Conservation (phyloP, 1,140 invertebrate genomes). For the Pinna nobilis region DNA sequence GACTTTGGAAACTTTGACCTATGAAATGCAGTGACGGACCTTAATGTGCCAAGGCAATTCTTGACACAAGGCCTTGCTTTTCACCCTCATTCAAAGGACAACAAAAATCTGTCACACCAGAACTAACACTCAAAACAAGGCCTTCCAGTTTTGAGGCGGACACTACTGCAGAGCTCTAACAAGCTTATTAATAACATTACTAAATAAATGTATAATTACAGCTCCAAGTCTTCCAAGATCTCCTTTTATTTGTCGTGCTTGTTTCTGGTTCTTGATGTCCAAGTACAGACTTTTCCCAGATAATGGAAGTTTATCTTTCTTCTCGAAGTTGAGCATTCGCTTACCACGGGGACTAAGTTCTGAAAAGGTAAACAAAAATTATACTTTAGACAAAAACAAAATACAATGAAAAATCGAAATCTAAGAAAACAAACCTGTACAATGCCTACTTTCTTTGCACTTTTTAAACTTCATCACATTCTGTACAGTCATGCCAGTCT, state of each 20-base stretch:
- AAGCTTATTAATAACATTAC: neutral
- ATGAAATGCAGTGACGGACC: too few relatives aligned
- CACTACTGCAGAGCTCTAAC: neutral
- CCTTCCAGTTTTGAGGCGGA: neutral
- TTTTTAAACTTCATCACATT: too few relatives aligned
- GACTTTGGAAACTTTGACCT: too few relatives aligned
- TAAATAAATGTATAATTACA: conserved; percentile 41
- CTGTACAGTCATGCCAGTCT: too few relatives aligned
- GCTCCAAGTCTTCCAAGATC: conserved; percentile 57
- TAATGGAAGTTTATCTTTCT: conserved; percentile 46
- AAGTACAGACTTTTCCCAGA: conserved; percentile 53
- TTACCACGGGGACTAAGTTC: conserved; percentile 47
- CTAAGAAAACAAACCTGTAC: too few relatives aligned
- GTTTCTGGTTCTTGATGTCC: conserved; percentile 54
- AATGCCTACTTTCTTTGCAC: too few relatives aligned
- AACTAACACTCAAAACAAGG: too few relatives aligned
- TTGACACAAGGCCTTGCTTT: neutral
- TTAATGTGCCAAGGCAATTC: neutral
- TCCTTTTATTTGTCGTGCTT: conserved; percentile 33
- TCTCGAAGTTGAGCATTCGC: conserved; percentile 51
- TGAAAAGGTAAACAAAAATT: neutral
- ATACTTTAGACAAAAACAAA: too few relatives aligned
- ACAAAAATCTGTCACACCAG: neutral
- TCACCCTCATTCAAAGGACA: neutral
- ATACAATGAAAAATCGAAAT: too few relatives aligned